Percentiles rank a stretch among this genome's conserved stretches.
phyloP scores from a whole-genome alignment of 2,888 invertebrate genomes.

The Steromphala cineraria region DNA sequence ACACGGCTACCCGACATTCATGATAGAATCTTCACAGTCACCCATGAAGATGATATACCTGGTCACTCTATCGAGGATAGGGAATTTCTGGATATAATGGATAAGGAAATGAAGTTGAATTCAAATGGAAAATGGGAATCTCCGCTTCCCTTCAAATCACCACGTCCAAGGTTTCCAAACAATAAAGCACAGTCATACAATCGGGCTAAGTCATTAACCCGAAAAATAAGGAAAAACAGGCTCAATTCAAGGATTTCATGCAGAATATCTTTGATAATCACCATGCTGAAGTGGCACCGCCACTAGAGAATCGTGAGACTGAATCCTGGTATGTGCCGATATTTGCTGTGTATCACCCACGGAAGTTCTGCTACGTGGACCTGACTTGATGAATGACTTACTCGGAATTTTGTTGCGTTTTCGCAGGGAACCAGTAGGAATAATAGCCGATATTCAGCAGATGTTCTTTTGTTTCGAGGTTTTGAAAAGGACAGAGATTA shows the following conservation, averaged over 20 bases:
- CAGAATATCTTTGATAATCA: slow-evolving; percentile 25
- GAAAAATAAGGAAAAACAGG: slow-evolving; percentile 3
- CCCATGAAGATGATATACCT: slow-evolving; percentile 28
- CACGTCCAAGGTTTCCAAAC: slow-evolving; percentile 21
- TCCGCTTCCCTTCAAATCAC: slow-evolving; percentile 35
- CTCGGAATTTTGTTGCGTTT: slow-evolving; percentile 41
- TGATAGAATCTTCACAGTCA: slow-evolving; percentile 22
- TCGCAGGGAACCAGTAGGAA: slow-evolving; percentile 28
- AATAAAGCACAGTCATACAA: slow-evolving; percentile 28
- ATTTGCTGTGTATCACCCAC: slow-evolving; percentile 34
- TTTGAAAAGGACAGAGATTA: slow-evolving; percentile 34
- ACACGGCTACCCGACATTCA: too few relatives aligned
- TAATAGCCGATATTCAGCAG: slow-evolving; percentile 39
- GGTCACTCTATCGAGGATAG: slow-evolving; percentile 32
- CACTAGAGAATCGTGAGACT: neutral
- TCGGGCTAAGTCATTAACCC: slow-evolving; percentile 22
- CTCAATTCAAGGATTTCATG: slow-evolving; percentile 30
- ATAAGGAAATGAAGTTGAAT: slow-evolving; percentile 11
- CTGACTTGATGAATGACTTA: slow-evolving; percentile 40
- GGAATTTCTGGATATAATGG: slow-evolving; percentile 32
- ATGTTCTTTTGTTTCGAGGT: slow-evolving; percentile 39
- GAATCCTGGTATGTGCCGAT: slow-evolving; percentile 39
- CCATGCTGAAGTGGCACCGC: slow-evolving; percentile 40
- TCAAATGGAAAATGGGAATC: slow-evolving; percentile 27
- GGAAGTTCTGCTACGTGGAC: slow-evolving; percentile 27